These are phyloP conservation scores for Sminthurinus signatus DNA, from an alignment of 1,140 invertebrate species.

Conservation along the genomic window DNA sequence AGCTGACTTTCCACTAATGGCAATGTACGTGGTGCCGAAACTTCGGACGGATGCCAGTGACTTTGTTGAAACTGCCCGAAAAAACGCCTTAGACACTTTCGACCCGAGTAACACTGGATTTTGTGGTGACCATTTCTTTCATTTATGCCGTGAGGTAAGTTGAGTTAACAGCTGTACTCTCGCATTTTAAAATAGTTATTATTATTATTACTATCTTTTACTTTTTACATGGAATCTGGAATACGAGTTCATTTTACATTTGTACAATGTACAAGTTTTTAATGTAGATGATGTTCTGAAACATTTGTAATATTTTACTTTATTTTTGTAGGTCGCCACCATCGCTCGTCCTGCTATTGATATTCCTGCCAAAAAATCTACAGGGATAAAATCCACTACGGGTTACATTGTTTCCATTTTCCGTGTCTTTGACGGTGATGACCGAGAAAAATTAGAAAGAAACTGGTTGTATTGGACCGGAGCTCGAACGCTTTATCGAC, in stretches of 20 bases:
- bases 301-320: no score
- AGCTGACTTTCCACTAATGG: constrained; percentile 86
- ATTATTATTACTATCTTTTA: no score
- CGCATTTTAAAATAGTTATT: background rate
- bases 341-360: constrained; percentile 75
- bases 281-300: no score
- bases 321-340: constrained; percentile 64
- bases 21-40: constrained; percentile 81
- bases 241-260: no score
- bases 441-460: constrained; percentile 79
- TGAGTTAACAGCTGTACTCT: background rate
- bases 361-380: constrained; percentile 41
- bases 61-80: constrained; percentile 74
- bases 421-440: constrained; percentile 88
- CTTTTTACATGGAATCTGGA: no score
- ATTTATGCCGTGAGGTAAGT: constrained; percentile 67
- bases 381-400: constrained; percentile 49
- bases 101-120: constrained; percentile 71
- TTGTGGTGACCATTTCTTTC: constrained; percentile 74
- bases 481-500: constrained; percentile 70
- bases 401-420: constrained; percentile 89
- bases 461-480: constrained; percentile 93
- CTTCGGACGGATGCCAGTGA: constrained; percentile 71
- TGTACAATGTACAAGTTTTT: no score
- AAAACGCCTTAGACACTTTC: constrained; percentile 70